These are phyloP conservation scores for Episyrphus balteatus DNA, from an alignment of 1,140 invertebrate genomes.

Conservation along the genomic window DNA sequence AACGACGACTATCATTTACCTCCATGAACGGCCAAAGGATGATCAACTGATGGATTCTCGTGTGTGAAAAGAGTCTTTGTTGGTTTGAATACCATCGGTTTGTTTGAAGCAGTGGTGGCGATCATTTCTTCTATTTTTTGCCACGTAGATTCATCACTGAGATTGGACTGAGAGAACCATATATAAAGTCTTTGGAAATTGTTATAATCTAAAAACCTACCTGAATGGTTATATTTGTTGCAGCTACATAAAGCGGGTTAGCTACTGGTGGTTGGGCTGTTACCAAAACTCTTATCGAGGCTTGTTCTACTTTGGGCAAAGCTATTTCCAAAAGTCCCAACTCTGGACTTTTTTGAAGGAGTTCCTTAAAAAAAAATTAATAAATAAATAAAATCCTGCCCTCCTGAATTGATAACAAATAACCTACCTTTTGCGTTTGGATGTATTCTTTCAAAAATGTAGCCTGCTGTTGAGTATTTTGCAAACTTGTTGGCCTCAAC, in stretches of 20 bases:
- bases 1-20: slow-evolving; percentile 35
- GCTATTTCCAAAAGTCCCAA: slow-evolving; percentile 26
- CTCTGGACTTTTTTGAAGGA: slow-evolving; percentile 25
- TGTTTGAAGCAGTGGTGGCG: slow-evolving; percentile 54
- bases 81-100: slow-evolving; percentile 68
- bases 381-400: background rate
- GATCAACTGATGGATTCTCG: slow-evolving; percentile 46
- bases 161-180: slow-evolving; percentile 31
- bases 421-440: slow-evolving; percentile 48
- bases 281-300: slow-evolving; percentile 29
- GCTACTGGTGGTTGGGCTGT: slow-evolving; percentile 32
- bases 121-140: slow-evolving; percentile 67
- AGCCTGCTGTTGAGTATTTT: slow-evolving; percentile 65
- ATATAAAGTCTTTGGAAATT: slow-evolving; percentile 9
- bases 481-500: slow-evolving; percentile 61
- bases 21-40: slow-evolving; percentile 59
- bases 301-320: slow-evolving; percentile 28
- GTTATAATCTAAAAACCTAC: slow-evolving; percentile 51
- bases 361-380: slow-evolving; percentile 14
- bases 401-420: background rate
- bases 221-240: slow-evolving; percentile 54
- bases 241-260: slow-evolving; percentile 50
- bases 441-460: slow-evolving; percentile 83
- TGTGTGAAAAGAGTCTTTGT: slow-evolving; percentile 59
- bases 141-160: slow-evolving; percentile 45